Percentiles rank a stretch among this genome's conserved stretches.
phyloP scores from a whole-genome alignment of 2,888 invertebrate species.

The Rhynchonema sp. region DNA sequence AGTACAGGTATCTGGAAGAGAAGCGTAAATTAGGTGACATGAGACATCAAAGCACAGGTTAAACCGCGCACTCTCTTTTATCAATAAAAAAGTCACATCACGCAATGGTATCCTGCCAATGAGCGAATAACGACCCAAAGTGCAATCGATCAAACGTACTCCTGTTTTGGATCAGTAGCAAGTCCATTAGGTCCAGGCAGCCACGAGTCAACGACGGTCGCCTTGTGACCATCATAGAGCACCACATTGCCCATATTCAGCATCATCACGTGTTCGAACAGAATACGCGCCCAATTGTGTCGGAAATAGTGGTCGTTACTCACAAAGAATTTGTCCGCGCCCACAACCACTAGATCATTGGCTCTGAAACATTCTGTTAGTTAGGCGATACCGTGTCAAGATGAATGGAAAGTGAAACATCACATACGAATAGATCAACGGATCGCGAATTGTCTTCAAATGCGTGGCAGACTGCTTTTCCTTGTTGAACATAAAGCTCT shows the following conservation, averaged over 20 bases:
- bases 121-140: no score
- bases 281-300: conserved; percentile 8
- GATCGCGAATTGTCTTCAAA: conserved; percentile 14
- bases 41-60: no score
- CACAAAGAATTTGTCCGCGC: conserved; percentile 19
- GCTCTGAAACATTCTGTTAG: conserved; percentile 11
- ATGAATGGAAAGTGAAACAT: no score
- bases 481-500: conserved; percentile 14
- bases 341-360: conserved; percentile 16
- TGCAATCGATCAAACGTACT: neutral
- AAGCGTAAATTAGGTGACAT: no score
- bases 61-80: no score
- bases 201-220: conserved; percentile 8
- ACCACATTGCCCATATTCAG: conserved; percentile 14
- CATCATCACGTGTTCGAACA: conserved; percentile 13
- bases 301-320: conserved; percentile 16
- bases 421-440: conserved; percentile 10
- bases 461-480: conserved; percentile 12
- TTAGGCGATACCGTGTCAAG: no score
- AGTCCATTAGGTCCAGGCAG: conserved; percentile 15
- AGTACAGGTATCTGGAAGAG: conserved; percentile 14
- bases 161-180: conserved; percentile 10
- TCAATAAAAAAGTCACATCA: neutral
- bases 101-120: neutral
- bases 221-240: conserved; percentile 18